These are phyloP conservation scores for Limnephilus auricula DNA, from an alignment of 2,888 invertebrate species.

Conservation along the genomic window DNA sequence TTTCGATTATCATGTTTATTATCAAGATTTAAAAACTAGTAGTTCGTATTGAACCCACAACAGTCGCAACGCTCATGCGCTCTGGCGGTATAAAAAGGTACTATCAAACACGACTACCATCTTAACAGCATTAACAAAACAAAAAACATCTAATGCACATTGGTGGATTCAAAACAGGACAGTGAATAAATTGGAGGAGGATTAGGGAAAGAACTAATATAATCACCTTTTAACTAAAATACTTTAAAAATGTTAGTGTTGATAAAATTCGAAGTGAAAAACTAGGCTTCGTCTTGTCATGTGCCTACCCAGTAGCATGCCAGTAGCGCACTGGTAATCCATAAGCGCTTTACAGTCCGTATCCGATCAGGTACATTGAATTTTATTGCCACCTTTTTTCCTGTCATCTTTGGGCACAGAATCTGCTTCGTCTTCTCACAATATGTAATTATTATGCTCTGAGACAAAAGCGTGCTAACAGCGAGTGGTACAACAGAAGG, in stretches of 20 bases:
- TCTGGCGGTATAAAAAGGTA: too few relatives aligned
- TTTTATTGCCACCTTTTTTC: slow-evolving; percentile 36
- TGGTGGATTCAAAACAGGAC: too few relatives aligned
- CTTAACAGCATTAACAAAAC: too few relatives aligned
- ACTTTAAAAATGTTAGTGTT: background rate
- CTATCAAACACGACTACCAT: too few relatives aligned
- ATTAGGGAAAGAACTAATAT: too few relatives aligned
- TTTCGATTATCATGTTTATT: too few relatives aligned
- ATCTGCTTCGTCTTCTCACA: slow-evolving; percentile 11
- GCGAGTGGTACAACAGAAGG: slow-evolving; percentile 38
- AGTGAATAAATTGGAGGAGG: too few relatives aligned
- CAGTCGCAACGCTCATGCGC: too few relatives aligned
- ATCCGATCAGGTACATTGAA: slow-evolving; percentile 37
- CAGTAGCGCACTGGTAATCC: slow-evolving; percentile 49
- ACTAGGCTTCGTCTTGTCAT: background rate
- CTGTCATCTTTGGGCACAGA: background rate
- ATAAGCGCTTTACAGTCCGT: slow-evolving; percentile 51
- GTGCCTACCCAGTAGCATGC: slow-evolving; percentile 39
- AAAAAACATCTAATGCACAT: too few relatives aligned
- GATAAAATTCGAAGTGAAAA: background rate
- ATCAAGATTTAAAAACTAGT: too few relatives aligned
- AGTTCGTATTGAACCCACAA: too few relatives aligned
- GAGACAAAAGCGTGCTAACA: slow-evolving; percentile 40
- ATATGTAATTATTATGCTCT: background rate
- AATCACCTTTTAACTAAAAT: background rate